Conservation (phyloP, 2,797 vertebrate species). For the Sarcoramphus papa region DNA sequence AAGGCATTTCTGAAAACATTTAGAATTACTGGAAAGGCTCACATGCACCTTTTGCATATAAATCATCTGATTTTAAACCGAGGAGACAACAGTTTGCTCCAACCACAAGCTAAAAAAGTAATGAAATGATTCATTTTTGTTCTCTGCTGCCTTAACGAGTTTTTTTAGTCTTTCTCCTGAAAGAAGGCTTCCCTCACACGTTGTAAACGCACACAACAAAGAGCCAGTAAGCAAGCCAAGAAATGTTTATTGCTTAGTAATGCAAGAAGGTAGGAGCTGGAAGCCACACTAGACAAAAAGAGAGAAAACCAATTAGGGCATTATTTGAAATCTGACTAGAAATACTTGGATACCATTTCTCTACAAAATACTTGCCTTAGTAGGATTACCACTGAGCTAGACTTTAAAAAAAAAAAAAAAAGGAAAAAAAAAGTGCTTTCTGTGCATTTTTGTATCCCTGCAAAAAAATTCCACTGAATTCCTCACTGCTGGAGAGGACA, state of each 20-base stretch:
- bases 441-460: neutral
- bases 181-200: neutral
- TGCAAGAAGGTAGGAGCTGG: neutral
- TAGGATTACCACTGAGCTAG: neutral
- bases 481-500: neutral
- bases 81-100: neutral
- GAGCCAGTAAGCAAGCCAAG: neutral
- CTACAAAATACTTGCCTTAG: neutral
- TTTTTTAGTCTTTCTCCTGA: neutral
- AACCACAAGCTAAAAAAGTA: neutral
- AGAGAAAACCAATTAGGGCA: conserved; percentile 4
- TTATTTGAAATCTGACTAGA: neutral
- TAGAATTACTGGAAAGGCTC: neutral
- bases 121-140: neutral
- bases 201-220: neutral
- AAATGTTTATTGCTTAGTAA: conserved; percentile 17
- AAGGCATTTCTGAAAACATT: neutral
- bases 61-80: neutral
- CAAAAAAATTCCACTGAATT: neutral
- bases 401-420: neutral
- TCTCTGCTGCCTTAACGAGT: neutral
- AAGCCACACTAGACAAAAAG: neutral
- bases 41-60: neutral
- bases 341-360: neutral
- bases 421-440: neutral